Conservation (phyloP, 2,797 vertebrate genomes). For the Acanthurus leucopareius region DNA sequence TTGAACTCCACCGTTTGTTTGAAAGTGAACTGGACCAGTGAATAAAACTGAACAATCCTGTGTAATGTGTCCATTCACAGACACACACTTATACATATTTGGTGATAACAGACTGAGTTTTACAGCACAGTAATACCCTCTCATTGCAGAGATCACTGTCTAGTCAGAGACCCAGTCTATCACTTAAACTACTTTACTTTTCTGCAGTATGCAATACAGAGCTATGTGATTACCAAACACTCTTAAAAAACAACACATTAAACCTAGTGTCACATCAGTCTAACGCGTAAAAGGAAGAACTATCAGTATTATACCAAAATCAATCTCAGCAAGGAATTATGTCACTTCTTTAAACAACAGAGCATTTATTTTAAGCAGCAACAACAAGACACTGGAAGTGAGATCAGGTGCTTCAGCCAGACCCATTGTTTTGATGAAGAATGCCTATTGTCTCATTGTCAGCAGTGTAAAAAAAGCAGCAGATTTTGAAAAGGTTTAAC, state of each 20-base stretch:
- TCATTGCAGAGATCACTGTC: neutral
- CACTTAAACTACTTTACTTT: neutral
- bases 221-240: neutral
- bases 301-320: neutral
- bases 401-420: no score
- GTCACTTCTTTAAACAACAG: neutral
- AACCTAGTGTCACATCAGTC: neutral
- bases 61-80: neutral
- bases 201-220: neutral
- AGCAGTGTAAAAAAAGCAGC: conserved; percentile 20
- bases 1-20: neutral
- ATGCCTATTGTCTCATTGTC: conserved; percentile 16
- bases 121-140: neutral
- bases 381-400: no score
- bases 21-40: neutral
- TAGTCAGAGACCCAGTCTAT: no score
- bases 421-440: no score
- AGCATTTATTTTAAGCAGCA: neutral
- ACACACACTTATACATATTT: neutral
- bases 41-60: neutral
- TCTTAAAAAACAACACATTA: conserved; percentile 1
- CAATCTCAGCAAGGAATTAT: neutral
- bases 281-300: neutral
- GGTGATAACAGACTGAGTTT: neutral
- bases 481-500: conserved; percentile 39